Evolutionary conservation across 2,888 invertebrate genomes (phyloP).

Genomic region (Agrotis segetum): DNA sequence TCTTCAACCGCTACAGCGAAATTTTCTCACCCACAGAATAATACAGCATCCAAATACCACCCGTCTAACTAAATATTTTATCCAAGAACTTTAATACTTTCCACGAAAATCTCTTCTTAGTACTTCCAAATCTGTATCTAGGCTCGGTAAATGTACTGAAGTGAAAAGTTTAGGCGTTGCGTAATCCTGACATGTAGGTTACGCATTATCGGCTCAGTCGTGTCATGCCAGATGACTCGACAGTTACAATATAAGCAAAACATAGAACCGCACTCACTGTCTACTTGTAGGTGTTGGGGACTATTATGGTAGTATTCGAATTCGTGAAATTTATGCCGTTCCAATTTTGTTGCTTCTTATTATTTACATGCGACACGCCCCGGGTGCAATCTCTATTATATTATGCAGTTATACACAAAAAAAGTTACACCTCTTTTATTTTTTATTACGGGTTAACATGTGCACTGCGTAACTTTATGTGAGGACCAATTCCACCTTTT

Average conservation of each 20-base stretch:
- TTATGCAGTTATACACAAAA: too few species aligned
- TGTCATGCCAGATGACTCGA: constrained; percentile 72
- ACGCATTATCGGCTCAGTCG: constrained; percentile 68
- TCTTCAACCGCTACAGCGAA: neutral
- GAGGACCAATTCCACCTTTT: too few species aligned
- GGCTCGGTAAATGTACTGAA: constrained; percentile 48
- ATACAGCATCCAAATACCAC: neutral
- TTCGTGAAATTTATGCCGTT: too few species aligned
- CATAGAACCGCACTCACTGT: constrained; percentile 78
- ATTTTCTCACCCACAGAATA: neutral
- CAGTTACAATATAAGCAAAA: constrained; percentile 74
- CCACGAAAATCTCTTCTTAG: constrained; percentile 20
- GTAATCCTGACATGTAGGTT: constrained; percentile 66
- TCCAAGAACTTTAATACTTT: constrained; percentile 20
- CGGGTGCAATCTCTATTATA: too few species aligned
- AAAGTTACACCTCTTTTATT: too few species aligned
- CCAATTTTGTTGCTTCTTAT: too few species aligned
- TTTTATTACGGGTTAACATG: too few species aligned
- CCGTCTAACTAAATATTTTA: neutral
- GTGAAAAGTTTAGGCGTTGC: constrained; percentile 63
- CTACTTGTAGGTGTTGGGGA: constrained; percentile 67
- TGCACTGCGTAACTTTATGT: neutral
- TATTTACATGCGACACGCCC: too few species aligned
- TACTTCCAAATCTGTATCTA: constrained; percentile 36
- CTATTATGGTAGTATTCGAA: constrained; percentile 56